phyloP scores from a whole-genome alignment of 2,888 invertebrate genomes.

The Pristionchus mayeri region DNA sequence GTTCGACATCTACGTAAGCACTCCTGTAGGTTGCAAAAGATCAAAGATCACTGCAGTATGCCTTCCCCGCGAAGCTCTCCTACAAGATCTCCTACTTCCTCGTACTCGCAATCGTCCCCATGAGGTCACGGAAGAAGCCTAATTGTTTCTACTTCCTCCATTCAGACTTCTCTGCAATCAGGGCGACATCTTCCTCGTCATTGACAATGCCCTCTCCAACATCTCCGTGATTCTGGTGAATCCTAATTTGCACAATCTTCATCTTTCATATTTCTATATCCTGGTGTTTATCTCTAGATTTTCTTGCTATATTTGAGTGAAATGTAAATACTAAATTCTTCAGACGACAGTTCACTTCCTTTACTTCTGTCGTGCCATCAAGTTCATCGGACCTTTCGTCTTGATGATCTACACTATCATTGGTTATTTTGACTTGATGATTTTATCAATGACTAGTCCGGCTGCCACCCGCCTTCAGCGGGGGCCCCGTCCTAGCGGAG shows the following conservation, averaged over 20 bases:
- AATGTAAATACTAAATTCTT: not conserved
- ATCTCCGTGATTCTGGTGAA: constrained; percentile 57
- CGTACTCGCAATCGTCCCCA: constrained; percentile 88
- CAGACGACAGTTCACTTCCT: constrained; percentile 18
- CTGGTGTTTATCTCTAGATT: not conserved
- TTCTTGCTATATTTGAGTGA: too few relatives aligned
- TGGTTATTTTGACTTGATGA: constrained; percentile 92
- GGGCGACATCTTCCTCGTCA: constrained; percentile 51
- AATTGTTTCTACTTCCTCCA: too few relatives aligned
- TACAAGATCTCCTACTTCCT: constrained; percentile 93
- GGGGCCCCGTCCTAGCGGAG: too few relatives aligned
- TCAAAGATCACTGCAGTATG: constrained; percentile 82
- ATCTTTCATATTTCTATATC: not conserved
- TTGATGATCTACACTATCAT: constrained; percentile 99
- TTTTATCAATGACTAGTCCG: too few relatives aligned
- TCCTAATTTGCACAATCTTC: not conserved
- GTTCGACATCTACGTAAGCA: constrained; percentile 84
- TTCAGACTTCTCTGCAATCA: constrained; percentile 40
- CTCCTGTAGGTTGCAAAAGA: not conserved
- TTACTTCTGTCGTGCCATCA: constrained; percentile 86
- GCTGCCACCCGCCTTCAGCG: too few relatives aligned
- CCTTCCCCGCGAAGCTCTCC: constrained; percentile 91
- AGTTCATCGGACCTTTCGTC: constrained; percentile 94
- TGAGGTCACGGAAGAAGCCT: too few relatives aligned
- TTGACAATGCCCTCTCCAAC: constrained; percentile 61